Conservation (phyloP, 2,888 invertebrate genomes). For the Steinernema hermaphroditum region DNA sequence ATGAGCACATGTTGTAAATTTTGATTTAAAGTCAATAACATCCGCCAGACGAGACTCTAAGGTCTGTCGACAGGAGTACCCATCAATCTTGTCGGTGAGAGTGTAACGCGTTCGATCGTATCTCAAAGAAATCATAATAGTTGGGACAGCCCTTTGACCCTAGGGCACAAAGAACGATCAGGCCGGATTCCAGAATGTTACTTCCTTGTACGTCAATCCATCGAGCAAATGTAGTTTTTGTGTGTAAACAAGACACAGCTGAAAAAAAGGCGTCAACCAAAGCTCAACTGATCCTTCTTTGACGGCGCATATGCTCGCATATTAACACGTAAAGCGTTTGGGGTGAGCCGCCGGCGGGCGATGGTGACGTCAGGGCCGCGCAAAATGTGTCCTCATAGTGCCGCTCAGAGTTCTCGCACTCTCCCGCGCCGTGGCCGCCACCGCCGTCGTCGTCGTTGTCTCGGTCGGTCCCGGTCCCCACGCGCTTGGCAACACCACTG, state of each 20-base stretch:
- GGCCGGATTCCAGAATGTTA: background rate
- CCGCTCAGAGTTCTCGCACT: background rate
- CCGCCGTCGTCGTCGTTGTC: too few relatives aligned
- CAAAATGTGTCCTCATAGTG: background rate
- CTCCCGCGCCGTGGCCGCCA: too few relatives aligned
- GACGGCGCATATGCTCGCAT: too few relatives aligned
- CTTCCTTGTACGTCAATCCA: too few relatives aligned
- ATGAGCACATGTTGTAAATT: too few relatives aligned
- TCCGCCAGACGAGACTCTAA: too few relatives aligned
- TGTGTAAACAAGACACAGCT: too few relatives aligned
- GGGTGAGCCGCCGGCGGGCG: background rate
- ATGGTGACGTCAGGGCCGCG: background rate
- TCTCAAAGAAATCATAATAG: background rate
- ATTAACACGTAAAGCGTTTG: too few relatives aligned
- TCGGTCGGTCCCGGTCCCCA: background rate
- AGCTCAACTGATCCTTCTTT: too few relatives aligned
- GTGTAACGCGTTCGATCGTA: background rate
- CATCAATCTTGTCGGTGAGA: background rate
- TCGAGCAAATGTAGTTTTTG: too few relatives aligned
- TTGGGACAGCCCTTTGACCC: background rate
- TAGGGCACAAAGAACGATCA: background rate
- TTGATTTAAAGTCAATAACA: too few relatives aligned
- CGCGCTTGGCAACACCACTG: slow-evolving; percentile 16
- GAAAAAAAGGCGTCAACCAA: too few relatives aligned
- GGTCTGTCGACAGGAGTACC: background rate